Percentiles rank a stretch among this genome's conserved stretches.
These are phyloP conservation scores for Tinea trinotella DNA, from an alignment of 2,888 invertebrate genomes.

Conservation along the genomic window DNA sequence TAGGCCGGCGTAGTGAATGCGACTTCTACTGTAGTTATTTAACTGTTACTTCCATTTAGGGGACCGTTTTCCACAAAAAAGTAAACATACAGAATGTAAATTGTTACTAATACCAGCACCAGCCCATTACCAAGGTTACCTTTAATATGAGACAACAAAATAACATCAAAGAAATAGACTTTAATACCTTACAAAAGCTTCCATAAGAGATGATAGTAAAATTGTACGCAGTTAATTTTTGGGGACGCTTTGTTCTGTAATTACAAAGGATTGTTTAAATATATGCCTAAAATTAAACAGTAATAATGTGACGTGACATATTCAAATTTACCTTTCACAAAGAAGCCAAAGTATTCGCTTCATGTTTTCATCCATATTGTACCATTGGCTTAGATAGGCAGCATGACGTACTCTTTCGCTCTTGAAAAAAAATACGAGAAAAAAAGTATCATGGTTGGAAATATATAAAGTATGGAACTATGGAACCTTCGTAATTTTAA, in stretches of 20 bases:
- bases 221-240: slow-evolving; percentile 50
- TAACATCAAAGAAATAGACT: too few relatives aligned
- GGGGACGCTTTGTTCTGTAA: slow-evolving; percentile 34
- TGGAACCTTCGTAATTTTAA: too few relatives aligned
- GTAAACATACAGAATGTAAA: too few relatives aligned
- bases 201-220: slow-evolving; percentile 50
- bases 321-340: slow-evolving; percentile 34
- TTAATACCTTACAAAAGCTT: slow-evolving; percentile 56
- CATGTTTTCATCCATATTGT: slow-evolving; percentile 39
- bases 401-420: slow-evolving; percentile 42
- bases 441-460: too few relatives aligned
- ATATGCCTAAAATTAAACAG: not conserved
- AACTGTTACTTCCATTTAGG: too few relatives aligned
- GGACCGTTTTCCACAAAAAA: too few relatives aligned
- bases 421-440: slow-evolving; percentile 28
- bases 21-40: too few relatives aligned
- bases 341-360: slow-evolving; percentile 42
- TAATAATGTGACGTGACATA: not conserved
- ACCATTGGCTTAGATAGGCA: slow-evolving; percentile 46
- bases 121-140: too few relatives aligned
- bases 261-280: not conserved
- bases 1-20: too few relatives aligned
- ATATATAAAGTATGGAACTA: too few relatives aligned
- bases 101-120: too few relatives aligned
- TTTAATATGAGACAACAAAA: too few relatives aligned